Evolutionary conservation across 2,888 invertebrate genomes (phyloP), one percentile per base, ranked within the genome.

Genomic region (Pyrochroa serraticornis): DNA sequence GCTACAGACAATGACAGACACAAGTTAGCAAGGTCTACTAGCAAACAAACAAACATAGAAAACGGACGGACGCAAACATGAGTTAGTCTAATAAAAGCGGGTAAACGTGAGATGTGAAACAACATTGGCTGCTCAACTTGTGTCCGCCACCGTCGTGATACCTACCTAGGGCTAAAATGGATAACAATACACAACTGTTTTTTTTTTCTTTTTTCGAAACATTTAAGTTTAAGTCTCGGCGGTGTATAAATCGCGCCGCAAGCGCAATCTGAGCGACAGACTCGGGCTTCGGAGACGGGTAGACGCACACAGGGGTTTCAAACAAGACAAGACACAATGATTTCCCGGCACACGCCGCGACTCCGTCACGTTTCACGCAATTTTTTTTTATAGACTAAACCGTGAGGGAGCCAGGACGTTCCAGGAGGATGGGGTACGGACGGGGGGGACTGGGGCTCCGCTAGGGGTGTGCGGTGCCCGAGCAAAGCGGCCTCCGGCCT

Each of bases 261-360:
- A 32, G 10, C 54, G 57, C 49, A 51, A 65, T 66, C 65, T 67
- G 75, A 75, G 72, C 77, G 78, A 78, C 78, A 77, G 74, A 78
- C 78, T 78, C 79, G 77, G 77, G 76, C 75, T 77, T 74, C 64
- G 73, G 75, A 79, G 77, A 75, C 74, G 87, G 86, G 87, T 81
- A 88, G 88, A 91, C 89, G 91, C 89, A 92, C 91, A 92, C 91
- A 90, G 88, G 85, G 91, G 89, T 88, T 87, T 83, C 58, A 74
- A 68, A 74, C 73, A 58, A 91, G 91, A 91, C 91, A 90, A 91
- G 89, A 91, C 91, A 92, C 92, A 92, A 81, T 82, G 82, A 82
- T 77, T 80, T 68, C 73, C 72, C 74, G 71, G 69, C 53, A 66
- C 64, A 75, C 80, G 85, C 90, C 87, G 65, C 59, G 53, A 59